Evolutionary conservation across 2,113 vertebrate genomes (phyloP), one percentile per base, ranked within the genome.

Genomic region (Lampris incognitus): DNA sequence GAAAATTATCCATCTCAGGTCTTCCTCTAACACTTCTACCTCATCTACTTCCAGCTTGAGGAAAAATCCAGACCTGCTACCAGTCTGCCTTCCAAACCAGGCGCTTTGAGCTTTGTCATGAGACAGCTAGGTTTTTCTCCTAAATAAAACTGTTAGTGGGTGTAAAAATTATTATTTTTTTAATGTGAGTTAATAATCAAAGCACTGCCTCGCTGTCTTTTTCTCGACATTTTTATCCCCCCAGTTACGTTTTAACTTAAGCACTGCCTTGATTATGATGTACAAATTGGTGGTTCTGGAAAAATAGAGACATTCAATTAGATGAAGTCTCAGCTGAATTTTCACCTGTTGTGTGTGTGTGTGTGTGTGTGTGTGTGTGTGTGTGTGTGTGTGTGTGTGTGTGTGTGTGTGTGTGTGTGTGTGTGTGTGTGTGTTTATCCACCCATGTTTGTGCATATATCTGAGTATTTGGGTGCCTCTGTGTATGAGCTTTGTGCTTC

Each of bases 101-200:
- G 74, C 65, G 74, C 78, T 46, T 54, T 6, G 3, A 3, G 69
- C 57, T 67, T 51, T 11, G 85, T 44, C 66, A 76, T 81, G 81
- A 52, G 41, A 61, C 49, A 74, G 42, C 75, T 64, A 68, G 24
- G 24, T 81, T 81, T 87, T 80, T 84, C 46, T 82, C 66, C 84
- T 93, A 85, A 91, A 92, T 93, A 91, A 93, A 92, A 91, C 74
- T 91, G 88, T 79, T 86, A 88, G 72, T 73, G 79, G 83, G 59
- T 71, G 41, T 88, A 86, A 68, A 80, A 85, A 52, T 88, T 88
- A 92, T 94, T 88, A 52, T 88, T 88, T 91, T 94, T 88, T 90
- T 83, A 87, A 91, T 91, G 73, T 74, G 72, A 86, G 86, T 92
- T 92, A 90, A 90, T 88, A 89, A 91, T 90, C 91, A 80, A 91